These are phyloP conservation scores for Melopsittacus undulatus DNA, from an alignment of 2,797 vertebrate species.

Conservation along the genomic window DNA sequence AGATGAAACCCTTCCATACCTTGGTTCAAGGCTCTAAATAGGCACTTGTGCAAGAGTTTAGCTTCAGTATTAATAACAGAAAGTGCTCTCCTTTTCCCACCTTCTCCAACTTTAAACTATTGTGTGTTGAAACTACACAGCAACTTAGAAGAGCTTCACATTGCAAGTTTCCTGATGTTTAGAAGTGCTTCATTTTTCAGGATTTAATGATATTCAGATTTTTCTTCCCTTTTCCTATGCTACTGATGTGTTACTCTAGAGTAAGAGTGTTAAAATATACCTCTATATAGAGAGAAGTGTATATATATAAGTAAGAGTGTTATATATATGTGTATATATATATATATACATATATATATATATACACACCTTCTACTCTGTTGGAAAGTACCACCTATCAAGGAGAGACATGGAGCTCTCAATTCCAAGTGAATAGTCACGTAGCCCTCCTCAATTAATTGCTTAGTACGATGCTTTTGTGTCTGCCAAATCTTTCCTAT, in stretches of 20 bases:
- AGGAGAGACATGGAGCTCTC: not conserved
- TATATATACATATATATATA: not conserved
- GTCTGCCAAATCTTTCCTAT: not conserved
- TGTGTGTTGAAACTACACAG: not conserved
- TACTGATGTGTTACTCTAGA: not conserved
- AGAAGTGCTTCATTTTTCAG: not conserved
- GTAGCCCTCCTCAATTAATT: not conserved
- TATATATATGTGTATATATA: not conserved
- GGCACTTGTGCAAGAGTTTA: not conserved
- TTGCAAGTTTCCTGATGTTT: not conserved
- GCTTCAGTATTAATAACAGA: not conserved
- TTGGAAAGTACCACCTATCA: not conserved
- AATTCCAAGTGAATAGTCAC: not conserved
- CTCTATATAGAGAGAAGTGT: not conserved
- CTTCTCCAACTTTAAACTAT: not conserved
- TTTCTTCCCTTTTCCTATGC: not conserved
- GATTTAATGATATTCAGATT: not conserved
- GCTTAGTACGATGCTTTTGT: not conserved
- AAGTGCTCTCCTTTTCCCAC: not conserved
- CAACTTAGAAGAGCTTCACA: not conserved
- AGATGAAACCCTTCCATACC: not conserved
- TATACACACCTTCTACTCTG: not conserved
- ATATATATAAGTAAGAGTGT: not conserved
- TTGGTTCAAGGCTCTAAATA: not conserved
- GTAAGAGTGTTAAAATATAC: not conserved